A percentile compares a stretch with the other conserved stretches of the same genome.
Conservation (phyloP, 2,888 invertebrate species). For the Melinaea marsaeus region DNA sequence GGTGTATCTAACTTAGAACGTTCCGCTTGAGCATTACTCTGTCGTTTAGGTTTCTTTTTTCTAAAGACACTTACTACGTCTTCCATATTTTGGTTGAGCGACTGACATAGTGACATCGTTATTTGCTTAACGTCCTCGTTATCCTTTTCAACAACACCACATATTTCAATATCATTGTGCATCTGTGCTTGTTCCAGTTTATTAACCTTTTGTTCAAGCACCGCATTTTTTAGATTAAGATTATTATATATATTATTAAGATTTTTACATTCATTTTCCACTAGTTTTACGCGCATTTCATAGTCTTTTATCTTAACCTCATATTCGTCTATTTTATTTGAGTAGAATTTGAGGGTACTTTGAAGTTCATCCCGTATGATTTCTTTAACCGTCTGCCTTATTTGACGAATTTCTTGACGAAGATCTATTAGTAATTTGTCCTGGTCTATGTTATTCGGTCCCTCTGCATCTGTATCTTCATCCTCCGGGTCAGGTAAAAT, state of each 20-base stretch:
- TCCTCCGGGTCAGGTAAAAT: slow-evolving; percentile 24
- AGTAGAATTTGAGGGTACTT: slow-evolving; percentile 25
- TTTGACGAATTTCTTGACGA: slow-evolving; percentile 12
- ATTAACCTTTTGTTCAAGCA: background rate
- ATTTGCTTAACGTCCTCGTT: slow-evolving; percentile 4
- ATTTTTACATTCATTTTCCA: slow-evolving; percentile 9
- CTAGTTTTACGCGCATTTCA: slow-evolving; percentile 13
- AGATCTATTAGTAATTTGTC: too few relatives aligned
- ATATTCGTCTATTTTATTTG: slow-evolving; percentile 27
- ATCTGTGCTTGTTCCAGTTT: slow-evolving; percentile 13
- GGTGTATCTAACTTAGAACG: background rate
- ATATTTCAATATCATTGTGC: slow-evolving; percentile 18
- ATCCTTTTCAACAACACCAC: slow-evolving; percentile 11
- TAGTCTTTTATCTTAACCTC: slow-evolving; percentile 14
- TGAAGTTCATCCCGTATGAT: slow-evolving; percentile 22
- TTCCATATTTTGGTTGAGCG: background rate
- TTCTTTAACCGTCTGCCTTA: slow-evolving; percentile 19
- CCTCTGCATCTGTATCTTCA: slow-evolving; percentile 33
- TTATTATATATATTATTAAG: too few relatives aligned
- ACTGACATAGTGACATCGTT: background rate
- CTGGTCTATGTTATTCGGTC: background rate
- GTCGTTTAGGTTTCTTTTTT: background rate
- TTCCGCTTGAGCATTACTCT: background rate
- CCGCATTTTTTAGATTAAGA: slow-evolving; percentile 9
- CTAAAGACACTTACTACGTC: background rate